A percentile compares a stretch with the other conserved stretches of the same genome.
Evolutionary conservation across 2,113 vertebrate genomes (phyloP).

Genomic region (Nycticryphes semicollaris): DNA sequence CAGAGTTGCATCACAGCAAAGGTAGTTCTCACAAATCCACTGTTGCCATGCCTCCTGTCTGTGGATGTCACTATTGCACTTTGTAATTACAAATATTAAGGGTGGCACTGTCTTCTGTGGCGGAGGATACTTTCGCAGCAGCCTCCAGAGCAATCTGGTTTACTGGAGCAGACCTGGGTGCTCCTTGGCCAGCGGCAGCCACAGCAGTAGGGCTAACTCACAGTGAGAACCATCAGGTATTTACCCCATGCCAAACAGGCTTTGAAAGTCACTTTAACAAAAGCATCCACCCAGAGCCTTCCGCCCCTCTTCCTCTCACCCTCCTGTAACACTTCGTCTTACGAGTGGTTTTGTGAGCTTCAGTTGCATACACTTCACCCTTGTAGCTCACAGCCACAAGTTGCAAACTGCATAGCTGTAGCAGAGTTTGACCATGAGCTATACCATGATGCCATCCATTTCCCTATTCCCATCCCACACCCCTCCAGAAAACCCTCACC

Average conservation of each 20-base stretch:
- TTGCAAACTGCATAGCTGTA: not conserved
- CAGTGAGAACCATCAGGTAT: rapidly evolving
- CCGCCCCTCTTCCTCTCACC: not conserved
- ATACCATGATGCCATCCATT: not conserved
- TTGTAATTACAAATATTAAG: not conserved
- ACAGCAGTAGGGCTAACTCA: not conserved
- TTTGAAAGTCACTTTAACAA: not conserved
- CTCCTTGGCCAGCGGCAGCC: too few relatives aligned
- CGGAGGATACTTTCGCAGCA: not conserved
- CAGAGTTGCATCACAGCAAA: not conserved
- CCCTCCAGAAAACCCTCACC: not conserved
- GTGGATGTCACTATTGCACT: not conserved
- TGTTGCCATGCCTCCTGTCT: not conserved
- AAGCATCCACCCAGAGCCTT: rapidly evolving
- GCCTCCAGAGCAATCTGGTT: not conserved
- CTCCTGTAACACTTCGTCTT: not conserved
- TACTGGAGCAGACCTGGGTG: not conserved
- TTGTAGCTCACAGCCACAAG: not conserved
- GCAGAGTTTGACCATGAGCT: not conserved
- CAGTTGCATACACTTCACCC: not conserved
- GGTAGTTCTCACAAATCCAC: not conserved
- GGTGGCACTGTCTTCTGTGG: not conserved
- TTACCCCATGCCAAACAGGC: rapidly evolving
- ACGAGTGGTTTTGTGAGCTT: not conserved
- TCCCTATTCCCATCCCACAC: not conserved